Evolutionary conservation across 1,140 invertebrate genomes (phyloP).

Genomic region (Saccostrea cuccullata): DNA sequence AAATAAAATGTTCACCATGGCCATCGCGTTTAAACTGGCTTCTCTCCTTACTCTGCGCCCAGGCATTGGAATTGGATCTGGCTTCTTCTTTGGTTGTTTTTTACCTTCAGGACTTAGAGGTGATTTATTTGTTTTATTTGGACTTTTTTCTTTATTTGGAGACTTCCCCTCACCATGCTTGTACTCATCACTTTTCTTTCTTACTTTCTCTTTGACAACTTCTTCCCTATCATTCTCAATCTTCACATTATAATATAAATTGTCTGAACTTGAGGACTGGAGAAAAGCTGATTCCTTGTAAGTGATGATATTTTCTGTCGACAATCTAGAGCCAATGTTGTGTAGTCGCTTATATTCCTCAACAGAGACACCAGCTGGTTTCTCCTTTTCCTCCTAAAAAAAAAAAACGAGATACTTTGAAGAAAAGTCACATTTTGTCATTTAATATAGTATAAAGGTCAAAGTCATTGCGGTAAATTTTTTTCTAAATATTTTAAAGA

Average conservation of each 20-base stretch:
- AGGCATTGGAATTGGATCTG: conserved; percentile 37
- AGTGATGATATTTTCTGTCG: conserved; percentile 29
- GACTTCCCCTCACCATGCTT: conserved; percentile 21
- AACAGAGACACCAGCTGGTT: conserved; percentile 21
- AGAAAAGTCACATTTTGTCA: background rate
- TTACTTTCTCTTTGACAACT: conserved; percentile 28
- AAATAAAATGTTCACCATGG: conserved; percentile 56
- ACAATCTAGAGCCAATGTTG: conserved; percentile 34
- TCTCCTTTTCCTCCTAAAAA: conserved; percentile 10
- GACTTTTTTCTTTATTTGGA: background rate
- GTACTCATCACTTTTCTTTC: conserved; percentile 2
- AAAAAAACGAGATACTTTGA: background rate
- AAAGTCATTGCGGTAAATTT: background rate
- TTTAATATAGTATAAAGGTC: background rate
- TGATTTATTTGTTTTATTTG: conserved; percentile 7
- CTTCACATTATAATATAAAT: background rate
- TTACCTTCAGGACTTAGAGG: conserved; percentile 37
- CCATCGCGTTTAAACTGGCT: conserved; percentile 54
- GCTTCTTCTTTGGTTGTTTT: conserved; percentile 39
- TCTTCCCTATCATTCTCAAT: conserved; percentile 12
- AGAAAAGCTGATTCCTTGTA: conserved; percentile 31
- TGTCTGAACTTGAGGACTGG: background rate
- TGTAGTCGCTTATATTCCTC: conserved; percentile 42
- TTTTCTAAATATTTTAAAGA: background rate
- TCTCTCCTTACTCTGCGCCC: conserved; percentile 49